Conservation (phyloP, 2,113 vertebrate species). For the Microtus oregoni region DNA sequence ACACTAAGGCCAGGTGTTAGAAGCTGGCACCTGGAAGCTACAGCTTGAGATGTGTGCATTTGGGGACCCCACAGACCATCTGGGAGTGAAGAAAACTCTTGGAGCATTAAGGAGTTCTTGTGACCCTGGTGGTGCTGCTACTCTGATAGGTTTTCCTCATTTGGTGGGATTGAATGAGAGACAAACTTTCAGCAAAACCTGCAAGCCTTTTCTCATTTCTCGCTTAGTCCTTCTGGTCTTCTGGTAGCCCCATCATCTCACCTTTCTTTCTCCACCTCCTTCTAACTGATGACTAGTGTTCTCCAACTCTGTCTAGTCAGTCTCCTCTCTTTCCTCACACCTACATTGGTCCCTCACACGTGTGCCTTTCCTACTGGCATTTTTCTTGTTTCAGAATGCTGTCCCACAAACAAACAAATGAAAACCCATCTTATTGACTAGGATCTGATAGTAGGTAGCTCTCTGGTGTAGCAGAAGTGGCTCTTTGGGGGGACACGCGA, state of each 20-base stretch:
- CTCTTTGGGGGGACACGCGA: background rate
- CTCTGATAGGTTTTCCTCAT: background rate
- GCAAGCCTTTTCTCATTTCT: background rate
- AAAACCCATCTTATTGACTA: background rate
- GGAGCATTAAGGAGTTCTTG: background rate
- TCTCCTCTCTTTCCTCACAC: background rate
- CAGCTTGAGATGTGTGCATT: background rate
- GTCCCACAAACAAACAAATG: background rate
- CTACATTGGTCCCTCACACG: background rate
- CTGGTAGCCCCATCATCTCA: background rate
- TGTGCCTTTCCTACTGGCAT: background rate
- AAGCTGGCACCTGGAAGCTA: constrained; percentile 24
- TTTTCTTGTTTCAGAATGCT: constrained; percentile 4
- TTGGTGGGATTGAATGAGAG: background rate
- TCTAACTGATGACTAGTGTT: background rate
- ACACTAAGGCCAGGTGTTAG: background rate
- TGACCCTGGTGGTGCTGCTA: background rate
- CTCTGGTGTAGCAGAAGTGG: background rate
- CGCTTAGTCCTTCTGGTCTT: background rate
- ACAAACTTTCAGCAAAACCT: background rate
- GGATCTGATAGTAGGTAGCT: background rate
- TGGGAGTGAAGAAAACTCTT: background rate
- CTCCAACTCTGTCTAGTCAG: background rate
- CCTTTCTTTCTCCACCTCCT: background rate
- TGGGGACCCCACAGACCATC: background rate